phyloP scores from a whole-genome alignment of 2,888 invertebrate species.

The Dyspetes luteomarginatus region DNA sequence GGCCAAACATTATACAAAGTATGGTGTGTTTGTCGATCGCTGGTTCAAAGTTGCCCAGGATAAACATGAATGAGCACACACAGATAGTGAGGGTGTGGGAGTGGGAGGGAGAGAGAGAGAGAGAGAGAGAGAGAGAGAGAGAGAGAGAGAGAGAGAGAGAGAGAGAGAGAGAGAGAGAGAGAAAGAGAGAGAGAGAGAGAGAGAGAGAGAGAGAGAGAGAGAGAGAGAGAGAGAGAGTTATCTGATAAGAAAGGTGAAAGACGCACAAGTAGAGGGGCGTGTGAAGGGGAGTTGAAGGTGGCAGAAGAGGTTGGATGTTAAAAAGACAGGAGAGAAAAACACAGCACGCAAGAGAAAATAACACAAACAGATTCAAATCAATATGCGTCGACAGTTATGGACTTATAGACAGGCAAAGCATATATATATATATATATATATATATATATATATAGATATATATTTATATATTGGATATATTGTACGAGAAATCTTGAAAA shows the following conservation, averaged over 20 bases:
- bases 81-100: too few relatives aligned
- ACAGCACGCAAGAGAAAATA: slow-evolving; percentile 1
- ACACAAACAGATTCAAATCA: slow-evolving; percentile 18
- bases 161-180: not conserved
- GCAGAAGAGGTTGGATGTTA: not conserved
- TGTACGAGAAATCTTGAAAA: not conserved
- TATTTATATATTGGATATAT: not conserved
- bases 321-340: not conserved
- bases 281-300: not conserved
- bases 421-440: not conserved
- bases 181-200: not conserved
- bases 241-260: not conserved
- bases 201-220: slow-evolving; percentile 16
- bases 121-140: too few relatives aligned
- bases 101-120: too few relatives aligned
- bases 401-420: not conserved
- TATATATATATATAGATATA: not conserved
- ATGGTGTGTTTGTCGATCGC: slow-evolving; percentile 2
- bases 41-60: not conserved
- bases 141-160: not conserved
- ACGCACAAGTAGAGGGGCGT: not conserved
- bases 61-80: not conserved
- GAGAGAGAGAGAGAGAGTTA: slow-evolving; percentile 6
- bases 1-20: not conserved
- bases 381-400: slow-evolving; percentile 4